Conservation (phyloP, 2,888 invertebrate species). For the Creontiades dilutus region DNA sequence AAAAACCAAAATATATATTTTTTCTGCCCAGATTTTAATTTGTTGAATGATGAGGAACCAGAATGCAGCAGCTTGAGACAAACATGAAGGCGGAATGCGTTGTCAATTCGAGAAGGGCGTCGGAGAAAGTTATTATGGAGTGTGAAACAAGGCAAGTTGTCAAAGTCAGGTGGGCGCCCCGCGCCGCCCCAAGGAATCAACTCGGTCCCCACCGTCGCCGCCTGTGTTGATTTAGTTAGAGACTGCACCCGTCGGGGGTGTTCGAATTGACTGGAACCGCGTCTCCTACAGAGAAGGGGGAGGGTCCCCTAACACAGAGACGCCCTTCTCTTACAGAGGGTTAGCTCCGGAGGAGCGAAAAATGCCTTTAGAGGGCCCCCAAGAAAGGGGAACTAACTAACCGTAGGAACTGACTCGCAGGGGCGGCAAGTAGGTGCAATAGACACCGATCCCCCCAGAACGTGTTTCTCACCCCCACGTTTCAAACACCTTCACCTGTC, state of each 20-base stretch:
- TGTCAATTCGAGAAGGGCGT: conserved; percentile 48
- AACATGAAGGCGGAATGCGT: conserved; percentile 56
- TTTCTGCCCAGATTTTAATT: too few species aligned
- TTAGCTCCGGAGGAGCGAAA: conserved; percentile 24
- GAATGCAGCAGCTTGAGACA: not conserved
- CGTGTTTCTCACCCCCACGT: not conserved
- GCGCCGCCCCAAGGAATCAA: conserved; percentile 35
- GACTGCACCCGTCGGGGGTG: conserved; percentile 54
- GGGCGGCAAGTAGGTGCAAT: conserved; percentile 46
- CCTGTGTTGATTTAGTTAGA: conserved; percentile 69
- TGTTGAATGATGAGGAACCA: not conserved
- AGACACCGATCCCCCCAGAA: conserved; percentile 8
- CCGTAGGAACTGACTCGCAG: conserved; percentile 65
- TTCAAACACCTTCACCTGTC: conserved; percentile 2
- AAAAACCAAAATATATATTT: too few species aligned
- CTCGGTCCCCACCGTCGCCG: not conserved
- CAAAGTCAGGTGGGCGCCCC: conserved; percentile 64
- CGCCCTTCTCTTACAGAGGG: not conserved
- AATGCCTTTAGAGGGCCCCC: conserved; percentile 10
- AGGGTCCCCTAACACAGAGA: not conserved
- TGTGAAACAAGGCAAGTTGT: conserved; percentile 71
- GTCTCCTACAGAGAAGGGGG: conserved; percentile 27
- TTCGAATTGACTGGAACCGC: conserved; percentile 64
- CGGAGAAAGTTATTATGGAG: conserved; percentile 68
- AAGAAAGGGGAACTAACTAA: conserved; percentile 69